A percentile compares a stretch with the other conserved stretches of the same genome.
Evolutionary conservation across 2,113 vertebrate species (phyloP).

Genomic region (Pelecanus crispus): DNA sequence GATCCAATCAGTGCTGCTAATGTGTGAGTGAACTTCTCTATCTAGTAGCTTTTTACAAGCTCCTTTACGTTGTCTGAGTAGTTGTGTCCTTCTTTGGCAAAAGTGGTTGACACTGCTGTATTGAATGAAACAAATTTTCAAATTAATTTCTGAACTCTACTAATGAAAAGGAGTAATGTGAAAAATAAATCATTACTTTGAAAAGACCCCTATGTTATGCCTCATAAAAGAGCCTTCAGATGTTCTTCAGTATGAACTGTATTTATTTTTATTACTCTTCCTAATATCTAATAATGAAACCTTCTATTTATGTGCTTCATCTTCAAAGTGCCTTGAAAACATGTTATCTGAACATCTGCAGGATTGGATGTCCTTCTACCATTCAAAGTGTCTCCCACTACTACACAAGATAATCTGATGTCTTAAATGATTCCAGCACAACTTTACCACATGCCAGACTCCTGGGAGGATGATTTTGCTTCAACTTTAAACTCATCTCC

Average conservation of each 20-base stretch:
- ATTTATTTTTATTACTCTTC: slow-evolving; percentile 23
- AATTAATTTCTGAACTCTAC: not conserved
- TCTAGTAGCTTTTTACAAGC: slow-evolving; percentile 12
- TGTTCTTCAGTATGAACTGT: not conserved
- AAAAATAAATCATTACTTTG: slow-evolving; percentile 1
- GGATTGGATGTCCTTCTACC: not conserved
- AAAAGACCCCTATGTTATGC: not conserved
- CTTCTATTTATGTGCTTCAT: slow-evolving; percentile 8
- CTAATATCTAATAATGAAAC: slow-evolving; percentile 39
- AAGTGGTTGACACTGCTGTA: not conserved
- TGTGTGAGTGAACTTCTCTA: not conserved
- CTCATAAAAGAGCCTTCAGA: slow-evolving; percentile 13
- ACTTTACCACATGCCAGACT: not conserved
- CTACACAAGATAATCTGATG: not conserved
- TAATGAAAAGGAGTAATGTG: slow-evolving; percentile 7
- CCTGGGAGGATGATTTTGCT: not conserved
- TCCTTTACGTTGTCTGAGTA: not conserved
- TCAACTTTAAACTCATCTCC: not conserved
- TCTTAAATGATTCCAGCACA: not conserved
- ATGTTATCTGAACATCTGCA: slow-evolving; percentile 24
- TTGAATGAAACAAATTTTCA: not conserved
- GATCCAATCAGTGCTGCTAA: slow-evolving; percentile 22
- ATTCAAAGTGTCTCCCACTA: not conserved
- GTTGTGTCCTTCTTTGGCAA: not conserved
- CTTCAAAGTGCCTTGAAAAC: slow-evolving; percentile 34